Conservation (phyloP, 2,888 invertebrate species). For the Eupithecia abbreviata region DNA sequence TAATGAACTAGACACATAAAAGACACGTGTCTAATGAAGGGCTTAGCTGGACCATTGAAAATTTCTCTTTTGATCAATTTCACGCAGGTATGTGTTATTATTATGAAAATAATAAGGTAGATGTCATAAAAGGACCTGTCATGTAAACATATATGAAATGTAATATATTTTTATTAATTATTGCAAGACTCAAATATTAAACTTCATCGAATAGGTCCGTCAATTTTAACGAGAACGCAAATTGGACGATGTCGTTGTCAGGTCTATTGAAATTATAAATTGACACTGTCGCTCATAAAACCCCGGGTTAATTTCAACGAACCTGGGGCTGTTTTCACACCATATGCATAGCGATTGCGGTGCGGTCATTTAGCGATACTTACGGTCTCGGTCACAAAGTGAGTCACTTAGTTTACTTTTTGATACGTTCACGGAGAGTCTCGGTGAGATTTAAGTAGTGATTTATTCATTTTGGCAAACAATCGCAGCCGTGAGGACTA, state of each 20-base stretch:
- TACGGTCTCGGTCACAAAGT: neutral
- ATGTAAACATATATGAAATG: neutral
- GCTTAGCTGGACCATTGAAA: neutral
- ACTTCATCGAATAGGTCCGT: neutral
- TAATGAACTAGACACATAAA: constrained; percentile 23
- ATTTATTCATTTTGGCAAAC: neutral
- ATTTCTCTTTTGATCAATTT: constrained; percentile 8
- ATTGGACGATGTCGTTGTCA: constrained; percentile 35
- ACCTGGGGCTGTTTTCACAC: constrained; percentile 5
- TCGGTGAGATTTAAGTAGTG: neutral
- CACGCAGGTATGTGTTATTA: neutral
- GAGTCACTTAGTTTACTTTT: neutral
- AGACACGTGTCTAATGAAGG: constrained; percentile 23
- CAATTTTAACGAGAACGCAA: constrained; percentile 32
- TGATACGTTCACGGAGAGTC: neutral
- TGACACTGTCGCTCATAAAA: constrained; percentile 36
- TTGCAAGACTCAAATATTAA: constrained; percentile 6
- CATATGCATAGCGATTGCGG: neutral
- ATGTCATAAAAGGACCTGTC: neutral
- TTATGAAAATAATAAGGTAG: neutral
- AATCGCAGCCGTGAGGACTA: neutral
- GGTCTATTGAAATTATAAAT: constrained; percentile 38
- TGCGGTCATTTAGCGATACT: neutral
- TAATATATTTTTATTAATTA: neutral
- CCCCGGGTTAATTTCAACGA: constrained; percentile 21